Base-by-base conservation (phyloP, 1,140 invertebrate genomes). In the Dreissena rostriformis region DNA sequence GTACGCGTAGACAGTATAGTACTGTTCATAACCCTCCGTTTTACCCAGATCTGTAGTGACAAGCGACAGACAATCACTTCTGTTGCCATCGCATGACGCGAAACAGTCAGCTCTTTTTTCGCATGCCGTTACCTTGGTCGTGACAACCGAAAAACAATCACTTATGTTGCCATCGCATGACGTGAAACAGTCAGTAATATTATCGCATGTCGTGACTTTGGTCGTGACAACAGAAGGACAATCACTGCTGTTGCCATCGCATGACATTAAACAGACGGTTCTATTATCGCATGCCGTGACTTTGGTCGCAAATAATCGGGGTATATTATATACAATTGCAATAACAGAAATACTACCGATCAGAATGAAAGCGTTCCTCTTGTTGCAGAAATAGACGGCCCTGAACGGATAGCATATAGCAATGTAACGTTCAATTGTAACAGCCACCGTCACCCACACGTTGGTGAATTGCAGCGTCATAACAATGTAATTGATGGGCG, bases 361-460 rank as follows among this genome's bases (percentile, higher is more conserved):
- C 14, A 89, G 84, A 24, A 90, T 70, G 51, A 88, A 87, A 14
- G 91, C 89, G 52, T 90, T 91, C 10, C 71, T 81, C 39, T 88
- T 87, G 2, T 88, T 91, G 82, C 89, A 89, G 53, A 91, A 81
- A 28, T 87, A 85, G 26, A 86, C 79, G 2, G 92, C 88, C 57
- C 77, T 88, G 70, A 93, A 91, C 29, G 92, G 92, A 77, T 91
- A 89, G 76, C 92, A 93, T 61, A 93, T 92, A 28, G 92, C 89
- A 57, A 93, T 92, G 80, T 90, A 93, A 4, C 91, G 86, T 77
- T 93, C 92, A 65, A 92, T 84, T 8, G 91, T 91, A 19, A 93
- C 92, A 8, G 90, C 88, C 2, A 93, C 92, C 0, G 92, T 93
- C 29, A 92, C 85, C 92, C 92, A 93, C 12, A 93, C 92, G 71